Evolutionary conservation across 1,140 invertebrate genomes (phyloP), one percentile per base, ranked within the genome.

Genomic region (Battus philenor): DNA sequence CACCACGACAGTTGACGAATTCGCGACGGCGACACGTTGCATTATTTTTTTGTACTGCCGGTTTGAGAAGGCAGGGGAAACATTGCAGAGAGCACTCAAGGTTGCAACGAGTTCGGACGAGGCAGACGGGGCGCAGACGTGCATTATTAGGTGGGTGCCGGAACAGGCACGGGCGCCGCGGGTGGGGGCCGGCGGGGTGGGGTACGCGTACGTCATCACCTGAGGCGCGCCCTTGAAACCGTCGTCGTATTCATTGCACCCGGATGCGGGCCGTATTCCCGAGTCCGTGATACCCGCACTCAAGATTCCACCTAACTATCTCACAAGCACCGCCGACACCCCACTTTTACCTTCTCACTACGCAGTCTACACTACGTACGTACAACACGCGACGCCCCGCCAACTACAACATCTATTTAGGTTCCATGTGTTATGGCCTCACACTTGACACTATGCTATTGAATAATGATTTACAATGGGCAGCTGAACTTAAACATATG

Each of bases 71-170:
- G 48, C 43, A 63, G 58, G 56, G 55, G 64, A 61, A 51, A 56
- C 55, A 60, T 63, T 53, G 54, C 61, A 44, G 50, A 64, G 66
- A 68, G 60, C 58, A 74, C 69, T 81, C 75, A 81, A 82, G 78
- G 77, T 72, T 85, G 80, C 78, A 84, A 58, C 69, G 80, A 63
- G 68, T 77, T 73, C 76, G 77, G 74, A 69, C 73, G 71, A 68
- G 70, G 78, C 65, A 86, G 84, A 86, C 84, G 68, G 71, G 68
- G 74, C 68, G 75, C 73, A 86, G 84, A 86, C 84, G 76, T 86
- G 81, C 81, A 86, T 86, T 85, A 86, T 86, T 84, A 85, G 80
- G 83, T 80, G 78, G 80, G 79, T 81, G 76, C 71, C 72, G 77
- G 68, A 78, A 79, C 77, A 78, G 75, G 71, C 77, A 73, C 66